Evolutionary conservation across 2,113 vertebrate genomes (phyloP), one percentile per base, ranked within the genome.

Genomic region (Amphilophus citrinellus): DNA sequence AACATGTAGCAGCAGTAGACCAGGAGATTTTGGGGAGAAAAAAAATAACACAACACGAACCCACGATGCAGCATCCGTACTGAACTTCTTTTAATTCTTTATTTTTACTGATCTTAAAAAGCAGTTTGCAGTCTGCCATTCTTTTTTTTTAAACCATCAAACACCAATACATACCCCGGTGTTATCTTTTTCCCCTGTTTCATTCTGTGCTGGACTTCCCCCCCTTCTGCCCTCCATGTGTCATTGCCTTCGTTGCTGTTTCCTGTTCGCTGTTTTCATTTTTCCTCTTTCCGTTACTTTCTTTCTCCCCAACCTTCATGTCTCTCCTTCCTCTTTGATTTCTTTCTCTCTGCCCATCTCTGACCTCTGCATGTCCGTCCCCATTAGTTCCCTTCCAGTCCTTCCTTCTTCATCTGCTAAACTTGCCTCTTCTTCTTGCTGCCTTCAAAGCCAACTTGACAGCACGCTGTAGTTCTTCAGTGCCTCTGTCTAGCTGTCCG

Each of bases 331-430:
- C 17, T 71, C 66, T 71, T 37, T 17, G 56, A 15, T 62, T 3
- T 65, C 22, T 57, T 20, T 79, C 65, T 77, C 77, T 56, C 24
- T 50, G 1, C 20, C 42, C 47, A 1, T 65, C 10, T 27, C 57
- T 77, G 68, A 79, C 79, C 66, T 85, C 82, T 82, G 60, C 56
- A 9, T 73, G 60, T 86, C 76, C 37, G 1, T 86, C 82, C 81
- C 53, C 56, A 77, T 86, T 65, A 77, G 42, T 17, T 71, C 8
- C 42, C 66, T 61, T 78, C 44, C 57, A 20, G 71, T 17, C 7
- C 7, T n/a, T 76, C 66, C 22, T 62, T 65, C 78, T 82, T 82
- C 53, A 7, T 86, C 66, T 80, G 20, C 27, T 32, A 10, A 13
- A 47, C 78, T 78, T 15, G 15, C 53, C 73, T 78, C 81, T 42